Evolutionary conservation across 2,113 vertebrate genomes (phyloP).

Genomic region (Seriola aureovittata): DNA sequence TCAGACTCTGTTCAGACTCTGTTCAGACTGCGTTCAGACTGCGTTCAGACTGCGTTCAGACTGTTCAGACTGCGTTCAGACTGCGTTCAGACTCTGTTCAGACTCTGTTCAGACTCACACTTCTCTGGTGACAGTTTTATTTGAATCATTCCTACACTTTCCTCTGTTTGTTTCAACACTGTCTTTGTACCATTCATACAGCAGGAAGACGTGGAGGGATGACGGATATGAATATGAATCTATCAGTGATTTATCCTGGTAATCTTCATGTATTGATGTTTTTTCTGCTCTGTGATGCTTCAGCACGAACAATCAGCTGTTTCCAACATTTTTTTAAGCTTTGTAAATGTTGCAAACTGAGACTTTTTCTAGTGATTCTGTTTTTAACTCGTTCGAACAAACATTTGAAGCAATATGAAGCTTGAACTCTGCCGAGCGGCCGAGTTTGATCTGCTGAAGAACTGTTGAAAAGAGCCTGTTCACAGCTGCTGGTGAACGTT

Average conservation of each 20-base stretch:
- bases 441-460: not conserved
- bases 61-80: too few relatives aligned
- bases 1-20: not conserved
- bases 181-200: not conserved
- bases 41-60: too few relatives aligned
- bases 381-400: constrained; percentile 34
- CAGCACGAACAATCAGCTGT: constrained; percentile 10
- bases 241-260: not conserved
- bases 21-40: too few relatives aligned
- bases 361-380: constrained; percentile 11
- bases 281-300: constrained; percentile 15
- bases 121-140: not conserved
- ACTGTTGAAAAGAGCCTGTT: not conserved
- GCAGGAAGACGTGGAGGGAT: not conserved
- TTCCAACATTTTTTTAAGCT: not conserved
- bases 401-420: constrained; percentile 48
- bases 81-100: too few relatives aligned
- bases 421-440: not conserved
- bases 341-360: constrained; percentile 19
- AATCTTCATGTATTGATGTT: not conserved
- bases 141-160: constrained; percentile 2
- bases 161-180: not conserved
- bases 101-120: not conserved
- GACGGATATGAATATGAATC: not conserved
- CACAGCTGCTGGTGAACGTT: not conserved